Percentiles rank a stretch among this genome's conserved stretches.
phyloP scores from a whole-genome alignment of 2,113 vertebrate genomes.

The Chionis minor region DNA sequence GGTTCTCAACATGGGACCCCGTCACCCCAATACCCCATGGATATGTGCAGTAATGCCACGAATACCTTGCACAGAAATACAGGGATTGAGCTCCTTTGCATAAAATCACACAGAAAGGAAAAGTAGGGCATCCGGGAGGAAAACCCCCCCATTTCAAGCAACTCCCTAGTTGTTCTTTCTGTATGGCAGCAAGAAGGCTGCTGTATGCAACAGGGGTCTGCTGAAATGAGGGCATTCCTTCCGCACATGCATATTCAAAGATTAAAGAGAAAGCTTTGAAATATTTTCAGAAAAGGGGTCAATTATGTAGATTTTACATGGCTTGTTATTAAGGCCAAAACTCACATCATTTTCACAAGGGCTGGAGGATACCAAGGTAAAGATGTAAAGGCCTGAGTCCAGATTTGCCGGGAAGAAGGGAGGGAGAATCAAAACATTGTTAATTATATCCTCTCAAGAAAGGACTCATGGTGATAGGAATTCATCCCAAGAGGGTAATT shows the following conservation, averaged over 20 bases:
- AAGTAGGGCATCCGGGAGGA: constrained; percentile 23
- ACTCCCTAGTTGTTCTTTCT: constrained; percentile 21
- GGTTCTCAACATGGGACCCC: neutral
- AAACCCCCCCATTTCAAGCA: neutral
- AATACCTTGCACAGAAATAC: neutral
- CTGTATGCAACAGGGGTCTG: constrained; percentile 16
- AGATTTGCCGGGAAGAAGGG: neutral
- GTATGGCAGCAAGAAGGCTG: neutral
- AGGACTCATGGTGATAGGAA: neutral
- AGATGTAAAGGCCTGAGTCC: neutral
- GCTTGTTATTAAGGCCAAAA: constrained; percentile 64
- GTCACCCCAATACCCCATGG: neutral
- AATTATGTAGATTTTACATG: constrained; percentile 69
- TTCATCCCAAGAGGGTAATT: constrained; percentile 29
- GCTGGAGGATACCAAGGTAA: constrained; percentile 27
- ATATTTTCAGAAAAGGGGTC: constrained; percentile 62
- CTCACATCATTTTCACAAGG: constrained; percentile 13
- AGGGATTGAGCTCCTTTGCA: neutral
- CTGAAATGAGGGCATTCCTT: constrained; percentile 48
- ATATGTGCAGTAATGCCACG: accelerated
- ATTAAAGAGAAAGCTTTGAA: constrained; percentile 59
- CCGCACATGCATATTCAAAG: constrained; percentile 45
- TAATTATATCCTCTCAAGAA: constrained; percentile 44
- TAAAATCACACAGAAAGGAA: constrained; percentile 6
- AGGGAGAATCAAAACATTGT: constrained; percentile 34